Percentiles rank a stretch among this genome's conserved stretches.
These are phyloP conservation scores for Neelides sp. DNA, from an alignment of 1,140 invertebrate species.

Conservation along the genomic window DNA sequence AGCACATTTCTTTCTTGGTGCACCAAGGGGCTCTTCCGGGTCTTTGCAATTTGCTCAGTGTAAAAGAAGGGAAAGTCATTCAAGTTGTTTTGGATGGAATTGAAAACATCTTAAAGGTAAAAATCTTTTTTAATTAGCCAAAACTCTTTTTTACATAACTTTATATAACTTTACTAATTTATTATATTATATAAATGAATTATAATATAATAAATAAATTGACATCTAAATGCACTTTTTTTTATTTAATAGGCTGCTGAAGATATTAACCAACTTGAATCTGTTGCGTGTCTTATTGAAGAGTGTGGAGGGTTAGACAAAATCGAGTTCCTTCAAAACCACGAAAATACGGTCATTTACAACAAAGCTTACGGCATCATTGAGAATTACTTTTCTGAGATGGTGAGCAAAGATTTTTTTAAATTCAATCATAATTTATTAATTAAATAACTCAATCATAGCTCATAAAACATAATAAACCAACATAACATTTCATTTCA, in stretches of 20 bases:
- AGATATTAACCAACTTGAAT: conserved; percentile 41
- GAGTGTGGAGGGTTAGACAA: conserved; percentile 58
- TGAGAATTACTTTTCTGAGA: conserved; percentile 63
- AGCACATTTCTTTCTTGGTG: conserved; percentile 55
- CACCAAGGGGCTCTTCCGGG: conserved; percentile 40
- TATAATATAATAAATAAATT: background rate
- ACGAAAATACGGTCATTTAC: conserved; percentile 69
- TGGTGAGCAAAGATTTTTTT: conserved; percentile 1
- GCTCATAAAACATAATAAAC: background rate
- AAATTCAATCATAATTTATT: background rate
- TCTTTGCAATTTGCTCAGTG: conserved; percentile 41
- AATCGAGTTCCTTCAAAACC: conserved; percentile 57
- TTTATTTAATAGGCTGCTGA: conserved; percentile 38
- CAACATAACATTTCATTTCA: background rate
- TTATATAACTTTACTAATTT: background rate
- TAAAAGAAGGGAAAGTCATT: conserved; percentile 47
- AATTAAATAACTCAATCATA: background rate
- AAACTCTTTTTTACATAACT: background rate
- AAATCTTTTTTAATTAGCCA: background rate
- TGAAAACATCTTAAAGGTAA: conserved; percentile 45
- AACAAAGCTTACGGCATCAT: conserved; percentile 65
- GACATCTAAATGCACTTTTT: background rate
- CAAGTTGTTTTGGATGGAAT: conserved; percentile 51
- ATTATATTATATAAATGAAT: background rate
- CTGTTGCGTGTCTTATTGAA: conserved; percentile 46